Evolutionary conservation across 2,888 invertebrate species (phyloP).

Genomic region (Mechanitis messenoides): DNA sequence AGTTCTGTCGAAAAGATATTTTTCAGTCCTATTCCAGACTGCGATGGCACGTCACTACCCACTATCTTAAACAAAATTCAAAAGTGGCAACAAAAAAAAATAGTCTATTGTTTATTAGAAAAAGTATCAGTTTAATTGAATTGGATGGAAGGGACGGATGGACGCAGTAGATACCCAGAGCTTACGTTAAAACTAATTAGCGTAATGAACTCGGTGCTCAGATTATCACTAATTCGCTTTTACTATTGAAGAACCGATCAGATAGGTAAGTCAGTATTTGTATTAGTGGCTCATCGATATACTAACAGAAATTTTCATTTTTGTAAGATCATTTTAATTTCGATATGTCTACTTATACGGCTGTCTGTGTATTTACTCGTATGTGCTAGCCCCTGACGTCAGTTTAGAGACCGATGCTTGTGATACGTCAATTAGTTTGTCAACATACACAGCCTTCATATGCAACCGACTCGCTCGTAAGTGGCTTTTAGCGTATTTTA

Average conservation of each 20-base stretch:
- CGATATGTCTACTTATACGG: too few relatives aligned
- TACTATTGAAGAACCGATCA: constrained; percentile 3
- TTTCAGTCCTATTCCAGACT: too few relatives aligned
- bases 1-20: too few relatives aligned
- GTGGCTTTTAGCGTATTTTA: too few relatives aligned
- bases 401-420: too few relatives aligned
- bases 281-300: neutral
- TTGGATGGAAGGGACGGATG: constrained; percentile 46
- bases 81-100: constrained; percentile 24
- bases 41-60: neutral
- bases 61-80: neutral
- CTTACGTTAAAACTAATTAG: constrained; percentile 51
- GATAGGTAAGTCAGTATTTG: neutral
- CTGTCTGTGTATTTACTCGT: too few relatives aligned
- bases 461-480: too few relatives aligned
- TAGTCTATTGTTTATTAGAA: constrained; percentile 39
- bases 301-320: too few relatives aligned
- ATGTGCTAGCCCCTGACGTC: too few relatives aligned
- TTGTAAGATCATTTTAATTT: too few relatives aligned
- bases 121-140: constrained; percentile 54
- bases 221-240: constrained; percentile 6
- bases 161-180: constrained; percentile 47
- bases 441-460: too few relatives aligned
- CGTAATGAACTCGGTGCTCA: constrained; percentile 47
- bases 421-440: too few relatives aligned